A percentile compares a stretch with the other conserved stretches of the same genome.
These are phyloP conservation scores for Netelia virgata DNA, from an alignment of 2,888 invertebrate species.

Conservation along the genomic window DNA sequence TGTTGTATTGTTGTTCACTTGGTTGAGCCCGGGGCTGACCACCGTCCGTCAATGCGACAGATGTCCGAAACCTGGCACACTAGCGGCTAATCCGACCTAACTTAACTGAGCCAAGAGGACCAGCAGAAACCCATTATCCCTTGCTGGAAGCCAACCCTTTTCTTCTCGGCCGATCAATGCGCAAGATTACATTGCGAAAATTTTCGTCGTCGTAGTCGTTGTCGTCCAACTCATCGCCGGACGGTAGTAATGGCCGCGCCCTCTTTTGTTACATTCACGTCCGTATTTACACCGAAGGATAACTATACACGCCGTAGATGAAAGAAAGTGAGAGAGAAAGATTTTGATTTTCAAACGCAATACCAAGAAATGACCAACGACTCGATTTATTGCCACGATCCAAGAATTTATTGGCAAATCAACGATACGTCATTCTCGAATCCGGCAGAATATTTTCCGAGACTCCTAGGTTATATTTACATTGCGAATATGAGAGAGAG, in stretches of 20 bases:
- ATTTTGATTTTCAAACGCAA: slow-evolving; percentile 18
- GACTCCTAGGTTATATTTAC: neutral
- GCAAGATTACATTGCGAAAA: slow-evolving; percentile 84
- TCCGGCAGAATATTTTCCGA: neutral
- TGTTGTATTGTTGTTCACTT: slow-evolving; percentile 82
- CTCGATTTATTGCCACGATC: slow-evolving; percentile 37
- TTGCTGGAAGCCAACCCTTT: slow-evolving; percentile 81
- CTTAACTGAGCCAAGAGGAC: slow-evolving; percentile 82
- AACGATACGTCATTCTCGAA: slow-evolving; percentile 10
- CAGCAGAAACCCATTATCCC: slow-evolving; percentile 81
- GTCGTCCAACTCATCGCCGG: slow-evolving; percentile 32
- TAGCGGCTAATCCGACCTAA: slow-evolving; percentile 83
- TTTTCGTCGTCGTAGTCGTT: slow-evolving; percentile 70
- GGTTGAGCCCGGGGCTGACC: slow-evolving; percentile 76
- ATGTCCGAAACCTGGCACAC: slow-evolving; percentile 80
- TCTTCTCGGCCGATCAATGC: slow-evolving; percentile 81
- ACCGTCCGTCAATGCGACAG: slow-evolving; percentile 83
- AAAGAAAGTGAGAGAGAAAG: neutral
- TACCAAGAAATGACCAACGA: slow-evolving; percentile 26
- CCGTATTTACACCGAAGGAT: slow-evolving; percentile 7
- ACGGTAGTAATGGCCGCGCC: slow-evolving; percentile 67
- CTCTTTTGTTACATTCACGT: slow-evolving; percentile 74
- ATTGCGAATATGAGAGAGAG: neutral
- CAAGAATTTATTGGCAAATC: neutral
- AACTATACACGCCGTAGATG: neutral